These are phyloP conservation scores for Avahi laniger DNA, from an alignment of 2,797 vertebrate genomes.

Conservation along the genomic window DNA sequence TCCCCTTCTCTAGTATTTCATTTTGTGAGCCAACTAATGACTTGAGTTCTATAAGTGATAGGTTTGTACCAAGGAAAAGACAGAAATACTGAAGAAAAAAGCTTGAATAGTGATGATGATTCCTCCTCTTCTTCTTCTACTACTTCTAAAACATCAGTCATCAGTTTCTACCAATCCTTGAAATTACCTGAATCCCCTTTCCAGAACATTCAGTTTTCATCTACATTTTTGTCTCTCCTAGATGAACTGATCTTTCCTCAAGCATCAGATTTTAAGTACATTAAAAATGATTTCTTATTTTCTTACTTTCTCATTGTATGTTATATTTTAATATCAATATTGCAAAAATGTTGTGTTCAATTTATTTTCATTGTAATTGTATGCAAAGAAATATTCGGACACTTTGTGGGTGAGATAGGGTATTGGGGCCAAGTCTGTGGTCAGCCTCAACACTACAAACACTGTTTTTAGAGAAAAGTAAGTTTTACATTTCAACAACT, in stretches of 20 bases:
- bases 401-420: not conserved
- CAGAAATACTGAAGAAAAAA: not conserved
- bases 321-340: not conserved
- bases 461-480: conserved; percentile 47
- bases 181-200: not conserved
- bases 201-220: not conserved
- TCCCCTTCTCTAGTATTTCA: not conserved
- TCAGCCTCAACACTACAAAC: not conserved
- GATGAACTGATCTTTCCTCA: conserved; percentile 5
- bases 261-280: not conserved
- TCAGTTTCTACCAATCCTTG: not conserved
- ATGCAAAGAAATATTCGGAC: not conserved
- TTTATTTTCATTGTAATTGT: not conserved
- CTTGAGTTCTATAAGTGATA: not conserved
- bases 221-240: not conserved
- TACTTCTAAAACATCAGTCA: not conserved
- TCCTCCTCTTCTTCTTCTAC: not conserved
- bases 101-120: not conserved
- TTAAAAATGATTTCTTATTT: not conserved
- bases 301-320: not conserved
- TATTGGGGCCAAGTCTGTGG: not conserved
- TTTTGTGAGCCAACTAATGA: not conserved
- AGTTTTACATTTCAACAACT: conserved; percentile 31
- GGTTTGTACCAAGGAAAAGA: not conserved
- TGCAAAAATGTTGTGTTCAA: not conserved